Conservation (phyloP, 2,797 vertebrate genomes). For the Dendrocincla tyrannina region DNA sequence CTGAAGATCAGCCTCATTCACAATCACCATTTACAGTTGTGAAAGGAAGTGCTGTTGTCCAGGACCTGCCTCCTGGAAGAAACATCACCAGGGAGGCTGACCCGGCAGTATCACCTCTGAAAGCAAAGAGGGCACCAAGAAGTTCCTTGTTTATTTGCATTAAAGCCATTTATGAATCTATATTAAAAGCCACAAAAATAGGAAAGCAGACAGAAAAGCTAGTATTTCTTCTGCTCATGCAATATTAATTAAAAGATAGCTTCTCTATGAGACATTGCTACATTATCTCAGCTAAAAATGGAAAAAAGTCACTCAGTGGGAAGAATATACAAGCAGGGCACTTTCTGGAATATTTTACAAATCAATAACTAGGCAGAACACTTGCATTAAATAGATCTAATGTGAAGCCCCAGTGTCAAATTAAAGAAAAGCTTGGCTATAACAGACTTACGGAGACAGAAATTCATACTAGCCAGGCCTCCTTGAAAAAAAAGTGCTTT, state of each 20-base stretch:
- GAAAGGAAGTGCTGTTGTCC: neutral
- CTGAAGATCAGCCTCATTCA: neutral
- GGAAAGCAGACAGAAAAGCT: conserved; percentile 66
- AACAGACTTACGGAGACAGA: neutral
- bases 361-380: neutral
- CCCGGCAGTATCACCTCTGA: neutral
- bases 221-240: conserved; percentile 63
- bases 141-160: neutral
- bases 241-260: conserved; percentile 74
- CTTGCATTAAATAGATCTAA: neutral
- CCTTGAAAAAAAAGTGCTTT: neutral
- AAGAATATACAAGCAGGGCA: neutral
- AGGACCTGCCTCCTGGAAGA: neutral
- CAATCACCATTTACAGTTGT: accelerated
- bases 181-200: conserved; percentile 67
- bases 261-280: conserved; percentile 39
- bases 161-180: conserved; percentile 16
- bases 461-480: neutral
- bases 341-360: conserved; percentile 46
- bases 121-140: neutral
- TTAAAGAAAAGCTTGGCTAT: neutral
- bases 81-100: neutral
- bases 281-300: conserved; percentile 70
- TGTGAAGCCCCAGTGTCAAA: neutral
- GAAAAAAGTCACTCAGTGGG: conserved; percentile 43